A percentile compares a stretch with the other conserved stretches of the same genome.
These are phyloP conservation scores for Callyntrura sp. DNA, from an alignment of 2,888 invertebrate species.

Conservation along the genomic window DNA sequence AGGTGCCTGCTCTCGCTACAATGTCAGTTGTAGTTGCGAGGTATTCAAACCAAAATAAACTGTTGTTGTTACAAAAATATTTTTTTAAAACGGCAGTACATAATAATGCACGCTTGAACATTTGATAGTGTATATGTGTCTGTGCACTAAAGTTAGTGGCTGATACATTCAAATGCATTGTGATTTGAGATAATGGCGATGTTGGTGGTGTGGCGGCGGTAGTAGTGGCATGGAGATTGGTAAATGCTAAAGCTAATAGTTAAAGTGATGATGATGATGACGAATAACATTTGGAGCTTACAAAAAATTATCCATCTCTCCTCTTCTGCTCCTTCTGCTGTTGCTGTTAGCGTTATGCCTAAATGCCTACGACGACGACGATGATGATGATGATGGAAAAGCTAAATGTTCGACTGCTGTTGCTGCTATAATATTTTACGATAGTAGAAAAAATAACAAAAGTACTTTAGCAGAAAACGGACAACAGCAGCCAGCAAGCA, in stretches of 20 bases:
- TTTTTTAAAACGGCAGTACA: no score
- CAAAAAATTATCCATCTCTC: constrained; percentile 41
- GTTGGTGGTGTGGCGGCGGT: constrained; percentile 32
- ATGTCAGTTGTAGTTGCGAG: background rate
- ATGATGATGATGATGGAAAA: background rate
- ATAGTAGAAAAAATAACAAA: constrained; percentile 14
- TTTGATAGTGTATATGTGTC: no score
- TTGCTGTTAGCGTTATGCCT: no score
- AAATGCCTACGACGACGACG: no score
- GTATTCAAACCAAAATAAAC: constrained; percentile 25
- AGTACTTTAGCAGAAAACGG: constrained; percentile 27
- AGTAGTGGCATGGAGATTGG: no score
- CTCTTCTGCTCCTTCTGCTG: no score
- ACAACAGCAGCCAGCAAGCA: no score
- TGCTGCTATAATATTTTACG: background rate
- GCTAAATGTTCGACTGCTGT: background rate
- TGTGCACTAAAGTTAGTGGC: no score
- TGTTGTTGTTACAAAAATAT: constrained; percentile 36
- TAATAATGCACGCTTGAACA: no score
- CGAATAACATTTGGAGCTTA: constrained; percentile 50
- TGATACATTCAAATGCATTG: constrained; percentile 66
- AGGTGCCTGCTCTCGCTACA: background rate
- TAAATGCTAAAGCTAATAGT: constrained; percentile 16
- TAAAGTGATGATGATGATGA: constrained; percentile 28
- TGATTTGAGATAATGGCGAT: constrained; percentile 66